Evolutionary conservation across 2,797 vertebrate species (phyloP).

Genomic region (Poecilia picta): DNA sequence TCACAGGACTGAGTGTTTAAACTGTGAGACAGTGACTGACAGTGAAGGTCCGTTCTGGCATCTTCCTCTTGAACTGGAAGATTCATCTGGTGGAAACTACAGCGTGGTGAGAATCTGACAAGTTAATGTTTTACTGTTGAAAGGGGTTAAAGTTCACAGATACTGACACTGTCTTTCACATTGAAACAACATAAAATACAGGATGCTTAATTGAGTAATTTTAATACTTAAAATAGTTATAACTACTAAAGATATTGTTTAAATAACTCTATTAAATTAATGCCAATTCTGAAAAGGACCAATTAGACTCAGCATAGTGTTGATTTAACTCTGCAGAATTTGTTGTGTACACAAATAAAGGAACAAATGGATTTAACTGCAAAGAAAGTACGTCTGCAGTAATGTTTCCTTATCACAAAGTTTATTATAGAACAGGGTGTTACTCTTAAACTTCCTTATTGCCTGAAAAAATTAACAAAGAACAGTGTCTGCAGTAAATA

Average conservation of each 20-base stretch:
- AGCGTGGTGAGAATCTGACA: slow-evolving; percentile 61
- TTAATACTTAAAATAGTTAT: too few species aligned
- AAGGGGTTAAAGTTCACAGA: background rate
- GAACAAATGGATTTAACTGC: background rate
- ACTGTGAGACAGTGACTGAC: fast-evolving
- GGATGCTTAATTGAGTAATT: background rate
- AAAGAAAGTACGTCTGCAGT: background rate
- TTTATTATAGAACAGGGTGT: background rate
- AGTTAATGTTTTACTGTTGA: background rate
- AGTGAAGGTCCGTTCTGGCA: slow-evolving; percentile 52
- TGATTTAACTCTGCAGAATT: too few species aligned
- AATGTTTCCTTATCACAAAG: background rate
- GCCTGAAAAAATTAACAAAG: background rate
- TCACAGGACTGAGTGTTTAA: slow-evolving; percentile 47
- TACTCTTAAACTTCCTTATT: background rate
- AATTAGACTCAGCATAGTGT: too few species aligned
- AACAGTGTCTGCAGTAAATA: background rate
- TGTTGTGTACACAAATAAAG: too few species aligned
- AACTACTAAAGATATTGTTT: too few species aligned
- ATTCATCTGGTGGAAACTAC: slow-evolving; percentile 4
- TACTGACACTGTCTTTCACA: background rate
- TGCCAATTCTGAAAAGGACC: too few species aligned
- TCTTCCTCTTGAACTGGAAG: slow-evolving; percentile 63
- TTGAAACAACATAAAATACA: background rate
- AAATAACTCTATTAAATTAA: too few species aligned